Evolutionary conservation across 2,113 vertebrate genomes (phyloP), one percentile per base, ranked within the genome.

Genomic region (Helogale parvula): DNA sequence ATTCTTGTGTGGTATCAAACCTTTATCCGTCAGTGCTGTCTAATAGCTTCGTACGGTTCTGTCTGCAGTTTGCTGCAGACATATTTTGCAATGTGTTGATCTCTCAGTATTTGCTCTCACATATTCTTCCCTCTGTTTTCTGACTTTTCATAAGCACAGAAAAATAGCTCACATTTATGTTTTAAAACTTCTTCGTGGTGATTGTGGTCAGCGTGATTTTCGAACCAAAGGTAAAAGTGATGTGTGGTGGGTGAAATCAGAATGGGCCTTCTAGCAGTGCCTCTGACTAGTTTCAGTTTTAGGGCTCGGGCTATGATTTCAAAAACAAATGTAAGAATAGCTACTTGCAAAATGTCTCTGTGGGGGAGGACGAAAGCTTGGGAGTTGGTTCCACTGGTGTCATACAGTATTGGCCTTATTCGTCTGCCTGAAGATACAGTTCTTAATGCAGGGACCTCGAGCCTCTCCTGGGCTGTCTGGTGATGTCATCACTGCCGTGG

Each of bases 401-500:
- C 72, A 38, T 80, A 35, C 79, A 38, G 47, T 10, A 3, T 41
- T 52, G 69, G 88, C 87, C 31, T 45, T 45, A 47, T 57, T 77
- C 3, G 0, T n/a, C 29, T 86, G 65, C 1, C 1, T 0, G 33
- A 92, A 97, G 94, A 88, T 68, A 82, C 93, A 72, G 94, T 0
- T 0, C 68, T 81, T 0, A 0, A 29, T 60, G 77, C 23, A 1
- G 54, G 60, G 96, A 66, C 96, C 86, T 93, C 81, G 69, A 68
- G 91, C 95, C 77, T 92, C 47, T 45, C 96, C 95, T 0, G 6
- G 47, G 41, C 95, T 89, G 91, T 69, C 1, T 82, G 90, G 81
- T 99, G 98, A 98, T 96, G 97, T 98, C 98, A 98, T 93, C 94
- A n/a, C 81, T 98, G 94, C 95, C 97, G 60, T 54, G 81, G 82